Conservation (phyloP, 2,797 vertebrate species). For the Scolopax bukidnonensis region DNA sequence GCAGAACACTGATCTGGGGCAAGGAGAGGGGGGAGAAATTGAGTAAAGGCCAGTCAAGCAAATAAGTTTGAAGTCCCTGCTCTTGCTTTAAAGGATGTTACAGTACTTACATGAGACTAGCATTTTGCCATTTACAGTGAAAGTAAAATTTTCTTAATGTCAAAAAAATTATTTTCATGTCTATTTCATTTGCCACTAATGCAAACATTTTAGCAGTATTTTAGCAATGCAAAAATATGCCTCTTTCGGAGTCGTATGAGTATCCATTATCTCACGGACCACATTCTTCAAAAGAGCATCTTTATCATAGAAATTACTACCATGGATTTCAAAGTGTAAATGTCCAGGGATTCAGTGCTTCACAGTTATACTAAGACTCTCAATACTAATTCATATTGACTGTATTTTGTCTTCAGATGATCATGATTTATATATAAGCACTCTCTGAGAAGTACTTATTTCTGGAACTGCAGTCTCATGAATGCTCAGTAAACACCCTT, state of each 20-base stretch:
- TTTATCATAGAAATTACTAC: background rate
- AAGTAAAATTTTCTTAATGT: background rate
- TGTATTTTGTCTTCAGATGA: background rate
- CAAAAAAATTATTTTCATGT: background rate
- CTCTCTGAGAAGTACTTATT: background rate
- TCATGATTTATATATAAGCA: background rate
- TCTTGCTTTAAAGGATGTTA: background rate
- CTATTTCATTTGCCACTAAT: background rate
- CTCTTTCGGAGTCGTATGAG: background rate
- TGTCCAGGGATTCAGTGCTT: background rate
- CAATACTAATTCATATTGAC: background rate
- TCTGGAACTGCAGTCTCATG: background rate
- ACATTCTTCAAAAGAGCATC: background rate
- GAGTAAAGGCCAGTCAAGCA: background rate
- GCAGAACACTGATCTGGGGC: background rate
- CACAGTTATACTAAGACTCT: background rate
- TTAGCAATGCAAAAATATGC: background rate
- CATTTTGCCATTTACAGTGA: background rate
- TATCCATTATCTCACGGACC: background rate
- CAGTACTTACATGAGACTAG: background rate
- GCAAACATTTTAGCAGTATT: background rate
- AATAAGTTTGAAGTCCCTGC: background rate
- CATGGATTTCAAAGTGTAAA: background rate
- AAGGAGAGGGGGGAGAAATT: background rate
- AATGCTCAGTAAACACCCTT: background rate